These are phyloP conservation scores for Neotoma lepida DNA, from an alignment of 2,113 vertebrate species.

Conservation along the genomic window DNA sequence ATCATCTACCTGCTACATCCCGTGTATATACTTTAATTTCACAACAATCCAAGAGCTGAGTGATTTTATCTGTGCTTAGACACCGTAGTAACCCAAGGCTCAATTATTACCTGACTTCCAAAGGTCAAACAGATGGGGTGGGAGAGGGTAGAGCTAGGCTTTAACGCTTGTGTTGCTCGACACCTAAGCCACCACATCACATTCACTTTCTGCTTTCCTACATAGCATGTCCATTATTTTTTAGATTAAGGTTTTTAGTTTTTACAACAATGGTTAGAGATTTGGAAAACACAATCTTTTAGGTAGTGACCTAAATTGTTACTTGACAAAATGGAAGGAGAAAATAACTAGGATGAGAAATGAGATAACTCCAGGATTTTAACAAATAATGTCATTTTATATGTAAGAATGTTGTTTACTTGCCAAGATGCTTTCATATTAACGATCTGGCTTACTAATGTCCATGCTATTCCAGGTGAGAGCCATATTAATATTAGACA, in stretches of 20 bases:
- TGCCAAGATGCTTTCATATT: neutral
- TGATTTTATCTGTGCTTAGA: conserved; percentile 17
- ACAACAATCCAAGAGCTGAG: neutral
- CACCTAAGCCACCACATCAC: neutral
- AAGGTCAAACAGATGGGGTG: neutral
- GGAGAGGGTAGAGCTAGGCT: neutral
- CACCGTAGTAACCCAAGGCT: neutral
- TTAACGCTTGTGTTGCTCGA: conserved; percentile 2
- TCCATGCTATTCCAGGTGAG: neutral
- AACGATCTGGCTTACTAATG: neutral
- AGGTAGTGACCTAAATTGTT: neutral
- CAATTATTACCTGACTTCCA: neutral
- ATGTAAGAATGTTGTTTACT: conserved; percentile 4
- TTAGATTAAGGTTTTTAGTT: conserved; percentile 20
- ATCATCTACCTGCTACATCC: neutral
- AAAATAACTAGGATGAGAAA: conserved; percentile 14
- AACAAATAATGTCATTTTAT: neutral
- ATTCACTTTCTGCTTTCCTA: neutral
- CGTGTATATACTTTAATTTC: neutral
- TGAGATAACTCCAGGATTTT: neutral
- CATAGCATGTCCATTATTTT: no score
- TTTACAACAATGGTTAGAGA: neutral
- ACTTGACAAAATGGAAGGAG: conserved; percentile 20
- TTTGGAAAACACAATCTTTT: neutral
- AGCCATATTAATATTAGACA: neutral